Percentiles rank a stretch among this genome's conserved stretches.
phyloP scores from a whole-genome alignment of 2,113 vertebrate genomes.

The Silurus glanis region DNA sequence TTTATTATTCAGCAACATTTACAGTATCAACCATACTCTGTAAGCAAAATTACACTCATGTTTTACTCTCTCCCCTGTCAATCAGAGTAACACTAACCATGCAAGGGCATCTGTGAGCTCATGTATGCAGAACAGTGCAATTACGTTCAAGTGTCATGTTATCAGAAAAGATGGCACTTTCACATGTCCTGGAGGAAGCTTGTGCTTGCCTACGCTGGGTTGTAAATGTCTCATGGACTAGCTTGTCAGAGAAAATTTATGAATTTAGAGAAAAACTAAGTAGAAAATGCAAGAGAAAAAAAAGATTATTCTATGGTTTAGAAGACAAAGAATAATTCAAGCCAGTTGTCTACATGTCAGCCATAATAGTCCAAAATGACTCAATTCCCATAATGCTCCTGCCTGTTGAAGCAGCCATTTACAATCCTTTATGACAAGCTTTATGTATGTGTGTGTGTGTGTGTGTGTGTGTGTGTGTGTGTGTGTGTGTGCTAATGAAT shows the following conservation, averaged over 20 bases:
- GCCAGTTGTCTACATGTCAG: conserved; percentile 38
- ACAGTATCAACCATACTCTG: background rate
- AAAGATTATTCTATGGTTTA: background rate
- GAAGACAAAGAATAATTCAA: conserved; percentile 37
- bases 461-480: conserved; percentile 7
- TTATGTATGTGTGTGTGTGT: conserved; percentile 24
- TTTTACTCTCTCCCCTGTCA: background rate
- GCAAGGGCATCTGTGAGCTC: background rate
- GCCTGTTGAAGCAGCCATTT: conserved; percentile 53
- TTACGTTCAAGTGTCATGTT: background rate
- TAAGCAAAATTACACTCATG: background rate
- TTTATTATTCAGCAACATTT: conserved; percentile 20
- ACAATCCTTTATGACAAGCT: conserved; percentile 53
- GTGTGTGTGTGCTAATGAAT: background rate
- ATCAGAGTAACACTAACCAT: background rate
- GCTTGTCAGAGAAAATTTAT: background rate
- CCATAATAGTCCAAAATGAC: conserved; percentile 30
- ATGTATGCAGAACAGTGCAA: background rate
- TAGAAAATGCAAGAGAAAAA: background rate
- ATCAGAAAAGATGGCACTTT: background rate
- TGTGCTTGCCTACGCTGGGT: background rate
- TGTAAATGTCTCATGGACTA: background rate
- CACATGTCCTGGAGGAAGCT: background rate
- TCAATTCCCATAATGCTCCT: conserved; percentile 28
- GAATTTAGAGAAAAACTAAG: background rate